phyloP scores from a whole-genome alignment of 2,888 invertebrate genomes.

The Eupithecia vulgata region DNA sequence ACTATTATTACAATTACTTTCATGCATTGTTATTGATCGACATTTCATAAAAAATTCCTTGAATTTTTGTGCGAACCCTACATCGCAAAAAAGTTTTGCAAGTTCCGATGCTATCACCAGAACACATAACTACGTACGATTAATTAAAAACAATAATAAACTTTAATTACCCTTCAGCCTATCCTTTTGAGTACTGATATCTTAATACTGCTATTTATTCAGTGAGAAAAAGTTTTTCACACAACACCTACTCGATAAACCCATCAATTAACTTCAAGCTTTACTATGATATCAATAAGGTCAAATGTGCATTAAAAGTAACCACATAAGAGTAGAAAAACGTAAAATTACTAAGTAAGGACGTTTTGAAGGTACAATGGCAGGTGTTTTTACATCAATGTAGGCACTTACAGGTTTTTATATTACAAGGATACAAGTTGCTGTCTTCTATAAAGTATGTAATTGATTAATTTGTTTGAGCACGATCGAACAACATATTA shows the following conservation, averaged over 20 bases:
- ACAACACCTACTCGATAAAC: slow-evolving; percentile 3
- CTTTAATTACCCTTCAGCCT: slow-evolving; percentile 63
- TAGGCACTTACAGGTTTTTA: slow-evolving; percentile 9
- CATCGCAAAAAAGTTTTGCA: slow-evolving; percentile 64
- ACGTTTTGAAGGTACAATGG: slow-evolving; percentile 19
- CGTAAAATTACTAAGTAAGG: slow-evolving; percentile 20
- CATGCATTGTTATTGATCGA: no score
- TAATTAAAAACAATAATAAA: slow-evolving; percentile 72
- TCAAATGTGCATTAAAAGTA: background rate
- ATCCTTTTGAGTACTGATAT: slow-evolving; percentile 40
- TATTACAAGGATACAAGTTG: background rate
- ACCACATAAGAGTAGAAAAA: slow-evolving; percentile 5
- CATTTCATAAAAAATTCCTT: background rate
- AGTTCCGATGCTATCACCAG: slow-evolving; percentile 66
- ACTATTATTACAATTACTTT: no score
- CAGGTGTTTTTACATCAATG: slow-evolving; percentile 26
- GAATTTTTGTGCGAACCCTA: slow-evolving; percentile 55
- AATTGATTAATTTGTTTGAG: slow-evolving; percentile 42
- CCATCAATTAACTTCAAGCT: slow-evolving; percentile 10
- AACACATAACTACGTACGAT: slow-evolving; percentile 68
- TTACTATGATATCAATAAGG: slow-evolving; percentile 8
- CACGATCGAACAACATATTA: slow-evolving; percentile 37
- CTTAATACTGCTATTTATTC: slow-evolving; percentile 36
- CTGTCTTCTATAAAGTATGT: slow-evolving; percentile 32
- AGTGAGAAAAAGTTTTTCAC: slow-evolving; percentile 30